These are phyloP conservation scores for Anastrepha obliqua DNA, from an alignment of 1,140 invertebrate species.

Conservation along the genomic window DNA sequence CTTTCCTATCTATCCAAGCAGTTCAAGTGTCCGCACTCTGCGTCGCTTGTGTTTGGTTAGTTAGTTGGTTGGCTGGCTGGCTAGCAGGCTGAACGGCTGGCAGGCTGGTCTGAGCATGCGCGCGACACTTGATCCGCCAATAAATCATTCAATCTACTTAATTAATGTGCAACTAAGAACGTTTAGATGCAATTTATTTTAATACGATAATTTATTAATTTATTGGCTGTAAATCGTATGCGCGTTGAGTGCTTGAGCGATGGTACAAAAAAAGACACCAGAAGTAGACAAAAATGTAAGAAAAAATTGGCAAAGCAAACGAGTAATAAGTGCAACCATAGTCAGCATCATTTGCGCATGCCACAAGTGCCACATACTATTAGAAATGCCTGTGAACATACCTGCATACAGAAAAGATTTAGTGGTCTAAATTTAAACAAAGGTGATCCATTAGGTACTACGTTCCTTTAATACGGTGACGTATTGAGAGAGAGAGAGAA, in stretches of 20 bases:
- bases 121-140: slow-evolving; percentile 73
- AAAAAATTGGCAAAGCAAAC: neutral
- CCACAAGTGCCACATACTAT: neutral
- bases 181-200: slow-evolving; percentile 74
- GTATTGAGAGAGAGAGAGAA: no score
- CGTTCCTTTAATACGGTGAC: no score
- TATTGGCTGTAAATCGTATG: slow-evolving; percentile 72
- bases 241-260: slow-evolving; percentile 27
- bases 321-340: neutral
- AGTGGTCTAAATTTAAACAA: no score
- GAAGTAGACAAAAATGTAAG: neutral
- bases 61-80: neutral
- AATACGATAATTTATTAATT: slow-evolving; percentile 74
- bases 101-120: slow-evolving; percentile 26
- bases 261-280: neutral
- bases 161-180: slow-evolving; percentile 74
- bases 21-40: neutral
- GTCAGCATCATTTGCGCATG: neutral
- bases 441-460: no score
- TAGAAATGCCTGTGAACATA: neutral
- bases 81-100: neutral
- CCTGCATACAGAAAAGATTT: no score
- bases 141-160: slow-evolving; percentile 74
- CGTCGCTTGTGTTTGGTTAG: neutral
- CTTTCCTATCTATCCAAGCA: neutral